Base-by-base conservation (phyloP, 2,888 invertebrate species). In the Cephus runcator region DNA sequence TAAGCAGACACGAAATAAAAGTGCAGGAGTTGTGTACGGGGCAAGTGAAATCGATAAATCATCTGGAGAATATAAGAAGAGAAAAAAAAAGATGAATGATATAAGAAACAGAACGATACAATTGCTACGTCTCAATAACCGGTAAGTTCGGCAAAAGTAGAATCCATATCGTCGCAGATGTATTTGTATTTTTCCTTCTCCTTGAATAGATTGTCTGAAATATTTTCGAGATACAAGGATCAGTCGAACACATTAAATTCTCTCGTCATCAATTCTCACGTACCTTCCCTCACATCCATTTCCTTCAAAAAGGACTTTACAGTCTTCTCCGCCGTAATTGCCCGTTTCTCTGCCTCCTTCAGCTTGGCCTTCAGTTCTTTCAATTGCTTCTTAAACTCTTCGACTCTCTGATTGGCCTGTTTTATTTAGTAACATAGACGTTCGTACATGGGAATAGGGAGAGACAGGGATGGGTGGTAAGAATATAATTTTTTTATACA, bases 201-300 rank as follows among this genome's bases (percentile, higher is more conserved):
- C 86, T 94, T 94, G 94, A 96, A 96, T 93, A 97, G 94, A 92
- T 95, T 93, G 94, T 97, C 97, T 97, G 95, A 87, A 95, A 95
- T 30, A 71, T 33, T 34, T 33, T 6, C 31, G 12, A 71, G 9
- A 34, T 2, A 12, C 11, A 31, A 33, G 31, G 71, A 15, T 71
- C 33, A 71, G 71, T 71, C 31, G 71, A 33, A 71, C 31, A 23
- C 12, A 71, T 31, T 31, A 23, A 34, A 33, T 33, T 71, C 12
- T 23, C 31, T 31, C 3, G 33, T 75, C 2, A 71, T 71, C 71
- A 12, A 9, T 69, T 12, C 15, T 71, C 71, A 31, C 76, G 78
- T 90, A 94, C 94, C 94, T 94, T 95, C 95, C 90, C 95, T 93
- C 92, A 94, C 92, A 92, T 95, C 95, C 88, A 95, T 94, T 89